Evolutionary conservation across 2,797 vertebrate genomes (phyloP).

Genomic region (Scleropages formosus): DNA sequence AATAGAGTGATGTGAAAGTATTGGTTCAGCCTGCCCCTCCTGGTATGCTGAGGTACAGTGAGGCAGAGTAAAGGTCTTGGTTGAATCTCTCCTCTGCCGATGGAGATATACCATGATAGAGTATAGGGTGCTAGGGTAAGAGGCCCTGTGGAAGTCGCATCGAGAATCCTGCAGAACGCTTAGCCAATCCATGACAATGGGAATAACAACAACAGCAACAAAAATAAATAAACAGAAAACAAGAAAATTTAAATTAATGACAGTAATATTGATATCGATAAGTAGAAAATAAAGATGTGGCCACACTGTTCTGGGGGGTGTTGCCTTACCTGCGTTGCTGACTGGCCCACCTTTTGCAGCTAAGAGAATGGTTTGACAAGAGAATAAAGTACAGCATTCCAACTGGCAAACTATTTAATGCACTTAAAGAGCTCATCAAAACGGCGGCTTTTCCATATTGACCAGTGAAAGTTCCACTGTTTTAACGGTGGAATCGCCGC

Average conservation of each 20-base stretch:
- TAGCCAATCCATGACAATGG: conserved; percentile 55
- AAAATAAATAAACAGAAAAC: conserved; percentile 42
- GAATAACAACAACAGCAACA: conserved; percentile 54
- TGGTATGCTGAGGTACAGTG: too few relatives aligned
- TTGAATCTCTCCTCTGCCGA: too few relatives aligned
- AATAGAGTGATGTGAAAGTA: too few relatives aligned
- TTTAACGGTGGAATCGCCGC: too few relatives aligned
- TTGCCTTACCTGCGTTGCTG: conserved; percentile 75
- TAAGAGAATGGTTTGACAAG: conserved; percentile 78
- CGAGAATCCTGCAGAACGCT: conserved; percentile 68
- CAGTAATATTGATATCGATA: conserved; percentile 32
- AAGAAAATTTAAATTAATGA: conserved; percentile 42
- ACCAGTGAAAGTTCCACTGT: not conserved
- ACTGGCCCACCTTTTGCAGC: conserved; percentile 79
- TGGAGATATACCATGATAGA: not conserved
- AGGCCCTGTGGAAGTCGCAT: conserved; percentile 38
- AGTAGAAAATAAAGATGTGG: conserved; percentile 46
- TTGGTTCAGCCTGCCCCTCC: too few relatives aligned
- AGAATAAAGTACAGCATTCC: conserved; percentile 76
- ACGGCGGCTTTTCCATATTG: not conserved
- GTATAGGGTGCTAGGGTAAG: not conserved
- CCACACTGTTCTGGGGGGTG: conserved; percentile 56
- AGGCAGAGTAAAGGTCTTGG: too few relatives aligned
- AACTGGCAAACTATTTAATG: conserved; percentile 37
- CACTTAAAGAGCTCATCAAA: conserved; percentile 28